phyloP scores from a whole-genome alignment of 2,797 vertebrate species.

The Falco cherrug region DNA sequence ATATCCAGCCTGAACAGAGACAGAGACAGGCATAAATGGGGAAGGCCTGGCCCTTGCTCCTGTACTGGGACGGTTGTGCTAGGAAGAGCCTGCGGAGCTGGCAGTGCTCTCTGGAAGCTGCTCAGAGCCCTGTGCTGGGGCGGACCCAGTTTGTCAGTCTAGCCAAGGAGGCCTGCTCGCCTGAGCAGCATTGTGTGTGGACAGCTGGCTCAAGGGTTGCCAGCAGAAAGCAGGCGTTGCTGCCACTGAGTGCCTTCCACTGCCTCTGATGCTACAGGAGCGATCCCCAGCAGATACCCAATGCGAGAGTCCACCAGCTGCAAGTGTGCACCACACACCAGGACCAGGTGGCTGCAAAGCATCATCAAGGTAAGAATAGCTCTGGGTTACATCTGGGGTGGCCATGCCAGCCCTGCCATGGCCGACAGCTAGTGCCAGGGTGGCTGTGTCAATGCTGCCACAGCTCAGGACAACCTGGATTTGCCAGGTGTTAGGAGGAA shows the following conservation, averaged over 20 bases:
- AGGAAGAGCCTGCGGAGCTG: not conserved
- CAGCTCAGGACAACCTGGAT: not conserved
- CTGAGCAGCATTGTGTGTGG: not conserved
- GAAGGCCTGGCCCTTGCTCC: not conserved
- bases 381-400: not conserved
- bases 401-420: not conserved
- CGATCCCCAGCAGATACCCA: not conserved
- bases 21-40: not conserved
- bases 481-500: not conserved
- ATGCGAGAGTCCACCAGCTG: accelerated
- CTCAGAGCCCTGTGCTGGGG: not conserved
- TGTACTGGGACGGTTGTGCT: not conserved
- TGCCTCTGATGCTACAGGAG: not conserved
- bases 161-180: not conserved
- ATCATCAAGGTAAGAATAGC: not conserved
- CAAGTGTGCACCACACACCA: not conserved
- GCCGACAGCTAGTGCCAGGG: not conserved
- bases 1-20: slow-evolving; percentile 88
- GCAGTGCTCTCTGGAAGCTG: not conserved
- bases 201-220: not conserved
- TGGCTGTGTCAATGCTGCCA: not conserved
- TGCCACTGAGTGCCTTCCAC: not conserved
- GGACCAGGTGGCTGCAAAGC: not conserved
- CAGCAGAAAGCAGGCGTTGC: not conserved
- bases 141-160: not conserved